Evolutionary conservation across 1,140 invertebrate genomes (phyloP).

Genomic region (Homarus americanus): DNA sequence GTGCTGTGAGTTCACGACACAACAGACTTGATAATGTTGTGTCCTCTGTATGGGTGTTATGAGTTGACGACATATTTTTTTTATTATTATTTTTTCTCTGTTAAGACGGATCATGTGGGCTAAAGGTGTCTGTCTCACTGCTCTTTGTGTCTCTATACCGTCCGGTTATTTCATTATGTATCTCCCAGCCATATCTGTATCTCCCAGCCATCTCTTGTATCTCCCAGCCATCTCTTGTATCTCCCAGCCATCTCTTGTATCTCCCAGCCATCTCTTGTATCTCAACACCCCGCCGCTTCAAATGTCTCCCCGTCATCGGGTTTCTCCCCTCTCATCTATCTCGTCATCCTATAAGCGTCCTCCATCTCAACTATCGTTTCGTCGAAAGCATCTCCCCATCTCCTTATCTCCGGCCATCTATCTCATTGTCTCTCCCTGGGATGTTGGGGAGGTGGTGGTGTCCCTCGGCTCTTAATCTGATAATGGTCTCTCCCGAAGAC

Average conservation of each 20-base stretch:
- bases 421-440: slow-evolving; percentile 10
- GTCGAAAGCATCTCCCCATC: too few species aligned
- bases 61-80: background rate
- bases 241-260: too few species aligned
- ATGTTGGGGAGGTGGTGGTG: background rate
- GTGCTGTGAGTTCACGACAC: background rate
- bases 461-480: slow-evolving; percentile 22
- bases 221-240: too few species aligned
- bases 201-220: background rate
- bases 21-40: too few species aligned
- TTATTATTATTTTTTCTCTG: background rate
- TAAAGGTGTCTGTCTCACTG: too few species aligned
- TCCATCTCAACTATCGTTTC: background rate
- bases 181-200: background rate
- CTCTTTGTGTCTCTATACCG: background rate
- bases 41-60: background rate
- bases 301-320: too few species aligned
- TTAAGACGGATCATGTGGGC: too few species aligned
- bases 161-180: background rate
- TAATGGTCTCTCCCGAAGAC: slow-evolving; percentile 21
- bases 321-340: background rate
- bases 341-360: background rate
- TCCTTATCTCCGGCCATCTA: background rate
- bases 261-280: too few species aligned
- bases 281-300: too few species aligned